A percentile compares a stretch with the other conserved stretches of the same genome.
Evolutionary conservation across 64 coral and sea anemone genomes (phyloP).

Genomic region (Exaiptasia diaphana): DNA sequence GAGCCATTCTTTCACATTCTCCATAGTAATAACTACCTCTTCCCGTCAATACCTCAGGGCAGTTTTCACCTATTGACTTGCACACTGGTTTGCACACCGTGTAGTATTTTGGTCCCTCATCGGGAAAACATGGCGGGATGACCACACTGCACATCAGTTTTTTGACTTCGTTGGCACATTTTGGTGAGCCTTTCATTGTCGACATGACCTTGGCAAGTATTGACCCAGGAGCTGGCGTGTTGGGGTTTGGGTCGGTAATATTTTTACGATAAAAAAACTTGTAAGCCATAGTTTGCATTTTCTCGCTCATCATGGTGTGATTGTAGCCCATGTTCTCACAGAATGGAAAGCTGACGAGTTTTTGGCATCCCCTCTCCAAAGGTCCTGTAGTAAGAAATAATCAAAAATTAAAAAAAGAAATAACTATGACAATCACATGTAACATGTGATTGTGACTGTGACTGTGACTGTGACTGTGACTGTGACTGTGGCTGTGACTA

Average conservation of each 20-base stretch:
- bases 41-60: background rate
- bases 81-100: slow-evolving; percentile 1
- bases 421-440: background rate
- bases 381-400: background rate
- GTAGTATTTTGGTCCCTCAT: background rate
- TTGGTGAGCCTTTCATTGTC: background rate
- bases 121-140: background rate
- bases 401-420: background rate
- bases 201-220: background rate
- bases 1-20: background rate
- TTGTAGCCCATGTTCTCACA: background rate
- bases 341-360: slow-evolving; percentile 7
- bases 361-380: background rate
- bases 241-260: background rate
- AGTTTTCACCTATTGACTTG: background rate
- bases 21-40: background rate
- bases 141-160: background rate
- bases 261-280: slow-evolving; percentile 4
- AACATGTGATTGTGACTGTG: background rate
- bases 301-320: background rate
- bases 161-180: background rate
- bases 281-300: background rate
- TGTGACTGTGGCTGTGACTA: too few relatives aligned
- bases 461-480: background rate
- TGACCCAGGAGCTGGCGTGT: background rate